phyloP scores from a whole-genome alignment of 2,797 vertebrate species.

The Thaleichthys pacificus region DNA sequence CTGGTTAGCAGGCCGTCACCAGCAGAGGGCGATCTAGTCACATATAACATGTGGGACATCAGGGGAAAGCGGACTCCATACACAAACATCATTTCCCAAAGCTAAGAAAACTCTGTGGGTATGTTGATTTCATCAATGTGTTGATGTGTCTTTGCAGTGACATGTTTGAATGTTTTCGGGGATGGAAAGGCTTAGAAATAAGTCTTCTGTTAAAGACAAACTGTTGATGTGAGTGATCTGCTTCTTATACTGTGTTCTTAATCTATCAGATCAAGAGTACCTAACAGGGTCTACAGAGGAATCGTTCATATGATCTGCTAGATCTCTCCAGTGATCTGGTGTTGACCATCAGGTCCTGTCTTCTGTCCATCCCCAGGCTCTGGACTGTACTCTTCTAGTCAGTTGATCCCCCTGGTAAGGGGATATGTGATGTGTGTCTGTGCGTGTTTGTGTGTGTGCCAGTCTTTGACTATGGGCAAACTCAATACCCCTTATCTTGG shows the following conservation, averaged over 20 bases:
- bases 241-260: too few relatives aligned
- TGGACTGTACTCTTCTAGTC: constrained; percentile 20
- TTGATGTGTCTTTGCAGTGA: not conserved
- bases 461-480: constrained; percentile 33
- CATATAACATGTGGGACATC: not conserved
- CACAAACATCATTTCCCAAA: not conserved
- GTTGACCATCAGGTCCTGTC: constrained; percentile 11
- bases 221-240: too few relatives aligned
- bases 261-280: too few relatives aligned
- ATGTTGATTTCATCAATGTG: not conserved
- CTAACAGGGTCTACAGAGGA: not conserved
- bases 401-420: constrained; percentile 45
- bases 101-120: too few relatives aligned
- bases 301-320: not conserved
- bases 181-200: too few relatives aligned
- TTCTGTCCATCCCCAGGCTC: constrained; percentile 15
- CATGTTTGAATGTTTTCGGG: too few relatives aligned
- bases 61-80: not conserved
- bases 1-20: not conserved
- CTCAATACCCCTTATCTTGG: constrained; percentile 37
- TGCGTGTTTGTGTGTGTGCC: constrained; percentile 36
- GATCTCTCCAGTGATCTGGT: not conserved
- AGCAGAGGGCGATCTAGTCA: constrained; percentile 33
- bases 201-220: too few relatives aligned
- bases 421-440: constrained; percentile 33